These are phyloP conservation scores for Patella pellucida DNA, from an alignment of 2,888 invertebrate species.

Conservation along the genomic window DNA sequence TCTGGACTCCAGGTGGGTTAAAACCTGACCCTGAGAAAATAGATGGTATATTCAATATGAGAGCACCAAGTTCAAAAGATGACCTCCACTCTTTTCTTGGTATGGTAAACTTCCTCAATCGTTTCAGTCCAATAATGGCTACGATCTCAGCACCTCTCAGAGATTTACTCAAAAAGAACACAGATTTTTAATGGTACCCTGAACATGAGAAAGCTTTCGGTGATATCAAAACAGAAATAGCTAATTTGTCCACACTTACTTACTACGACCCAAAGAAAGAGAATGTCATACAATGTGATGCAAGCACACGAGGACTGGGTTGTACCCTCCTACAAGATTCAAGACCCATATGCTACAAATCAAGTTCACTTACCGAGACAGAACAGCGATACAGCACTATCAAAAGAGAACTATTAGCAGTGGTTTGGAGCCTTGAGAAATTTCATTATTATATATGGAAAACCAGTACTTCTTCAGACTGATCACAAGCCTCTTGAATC, in stretches of 20 bases:
- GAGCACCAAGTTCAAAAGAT: too few species aligned
- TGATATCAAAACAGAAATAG: not conserved
- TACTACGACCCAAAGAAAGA: too few species aligned
- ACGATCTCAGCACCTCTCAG: not conserved
- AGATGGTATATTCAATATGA: too few species aligned
- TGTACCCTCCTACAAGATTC: slow-evolving; percentile 5
- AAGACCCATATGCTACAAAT: not conserved
- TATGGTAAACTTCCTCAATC: not conserved
- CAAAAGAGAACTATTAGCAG: not conserved
- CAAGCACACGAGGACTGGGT: not conserved
- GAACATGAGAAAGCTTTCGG: not conserved
- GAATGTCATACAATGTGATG: not conserved
- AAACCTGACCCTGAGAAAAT: too few species aligned
- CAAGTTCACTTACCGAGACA: not conserved
- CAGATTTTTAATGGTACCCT: not conserved
- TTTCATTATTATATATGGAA: slow-evolving; percentile 34
- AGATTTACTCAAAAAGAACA: not conserved
- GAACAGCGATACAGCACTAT: not conserved
- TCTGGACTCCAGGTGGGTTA: too few species aligned
- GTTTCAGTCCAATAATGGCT: not conserved
- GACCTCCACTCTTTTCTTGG: not conserved
- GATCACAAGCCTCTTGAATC: slow-evolving; percentile 38
- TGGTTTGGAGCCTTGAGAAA: slow-evolving; percentile 31
- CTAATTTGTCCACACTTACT: not conserved
- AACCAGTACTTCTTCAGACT: slow-evolving; percentile 30